Percentiles rank a stretch among this genome's conserved stretches.
Evolutionary conservation across 2,797 vertebrate species (phyloP).

Genomic region (Aldrovandia affinis): DNA sequence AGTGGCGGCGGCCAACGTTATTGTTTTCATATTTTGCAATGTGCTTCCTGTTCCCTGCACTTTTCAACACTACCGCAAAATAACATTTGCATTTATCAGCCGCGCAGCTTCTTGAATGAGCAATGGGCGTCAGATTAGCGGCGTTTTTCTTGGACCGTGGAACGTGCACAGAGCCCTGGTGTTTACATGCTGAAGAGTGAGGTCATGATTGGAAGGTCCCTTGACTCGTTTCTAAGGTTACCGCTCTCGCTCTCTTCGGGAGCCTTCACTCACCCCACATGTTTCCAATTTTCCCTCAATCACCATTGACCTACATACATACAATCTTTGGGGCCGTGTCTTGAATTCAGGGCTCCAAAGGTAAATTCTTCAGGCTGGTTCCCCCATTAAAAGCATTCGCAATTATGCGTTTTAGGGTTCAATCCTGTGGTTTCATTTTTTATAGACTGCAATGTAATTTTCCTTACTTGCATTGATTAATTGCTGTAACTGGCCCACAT

Average conservation of each 20-base stretch:
- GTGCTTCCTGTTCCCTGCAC: background rate
- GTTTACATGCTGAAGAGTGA: conserved; percentile 53
- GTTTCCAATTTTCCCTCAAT: conserved; percentile 45
- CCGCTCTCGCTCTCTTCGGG: conserved; percentile 8
- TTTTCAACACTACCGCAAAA: background rate
- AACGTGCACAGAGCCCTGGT: conserved; percentile 21
- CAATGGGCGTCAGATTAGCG: background rate
- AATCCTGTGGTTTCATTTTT: background rate
- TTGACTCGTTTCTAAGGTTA: conserved; percentile 39
- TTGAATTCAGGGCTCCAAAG: conserved; percentile 6
- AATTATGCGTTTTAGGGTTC: background rate
- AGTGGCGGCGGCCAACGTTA: background rate
- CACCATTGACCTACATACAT: conserved; percentile 50
- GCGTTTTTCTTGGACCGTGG: conserved; percentile 38
- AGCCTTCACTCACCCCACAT: conserved; percentile 33
- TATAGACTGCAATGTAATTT: background rate
- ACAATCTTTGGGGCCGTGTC: conserved; percentile 33
- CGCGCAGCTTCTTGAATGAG: conserved; percentile 10
- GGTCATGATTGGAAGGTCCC: conserved; percentile 44
- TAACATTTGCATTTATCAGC: background rate
- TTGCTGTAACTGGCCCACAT: background rate
- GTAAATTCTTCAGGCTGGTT: conserved; percentile 4
- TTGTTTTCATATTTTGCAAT: background rate
- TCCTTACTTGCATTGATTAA: background rate
- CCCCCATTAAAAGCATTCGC: background rate